These are phyloP conservation scores for Dascillus cervinus DNA, from an alignment of 2,888 invertebrate species.

Conservation along the genomic window DNA sequence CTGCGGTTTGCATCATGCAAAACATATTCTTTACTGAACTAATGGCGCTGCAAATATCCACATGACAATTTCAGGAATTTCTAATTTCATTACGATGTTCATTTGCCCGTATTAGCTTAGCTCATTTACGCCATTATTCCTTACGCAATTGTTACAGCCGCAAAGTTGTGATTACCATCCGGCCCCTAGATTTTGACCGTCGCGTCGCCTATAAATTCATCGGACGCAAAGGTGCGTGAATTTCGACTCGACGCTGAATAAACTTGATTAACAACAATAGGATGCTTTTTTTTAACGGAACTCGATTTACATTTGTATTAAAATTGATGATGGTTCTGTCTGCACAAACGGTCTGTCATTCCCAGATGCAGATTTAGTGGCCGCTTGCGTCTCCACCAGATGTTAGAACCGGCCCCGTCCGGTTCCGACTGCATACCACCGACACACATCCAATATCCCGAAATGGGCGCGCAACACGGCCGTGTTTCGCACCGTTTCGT, in stretches of 20 bases:
- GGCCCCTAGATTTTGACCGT: too few relatives aligned
- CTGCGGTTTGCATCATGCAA: slow-evolving; percentile 35
- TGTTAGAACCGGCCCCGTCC: slow-evolving; percentile 12
- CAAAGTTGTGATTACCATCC: too few relatives aligned
- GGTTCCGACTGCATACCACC: slow-evolving; percentile 6
- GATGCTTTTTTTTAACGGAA: too few relatives aligned
- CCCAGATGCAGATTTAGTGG: slow-evolving; percentile 30
- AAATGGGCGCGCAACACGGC: slow-evolving; percentile 8
- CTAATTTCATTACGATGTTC: slow-evolving; percentile 33
- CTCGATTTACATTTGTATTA: too few relatives aligned
- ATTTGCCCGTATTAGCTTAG: slow-evolving; percentile 1
- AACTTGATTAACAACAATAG: too few relatives aligned
- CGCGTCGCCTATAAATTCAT: too few relatives aligned
- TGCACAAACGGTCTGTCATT: too few relatives aligned
- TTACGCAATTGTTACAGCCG: neutral
- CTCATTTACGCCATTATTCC: neutral
- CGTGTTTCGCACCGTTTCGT: slow-evolving; percentile 16
- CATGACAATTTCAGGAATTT: slow-evolving; percentile 40
- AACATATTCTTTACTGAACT: slow-evolving; percentile 16
- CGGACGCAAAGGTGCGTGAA: too few relatives aligned
- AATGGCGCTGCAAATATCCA: slow-evolving; percentile 33
- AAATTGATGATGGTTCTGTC: too few relatives aligned
- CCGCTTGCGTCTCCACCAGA: slow-evolving; percentile 27
- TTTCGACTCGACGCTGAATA: too few relatives aligned
- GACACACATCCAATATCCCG: slow-evolving; percentile 7